A percentile compares a stretch with the other conserved stretches of the same genome.
phyloP scores from a whole-genome alignment of 2,888 invertebrate species.

The Drosophila gaucha region DNA sequence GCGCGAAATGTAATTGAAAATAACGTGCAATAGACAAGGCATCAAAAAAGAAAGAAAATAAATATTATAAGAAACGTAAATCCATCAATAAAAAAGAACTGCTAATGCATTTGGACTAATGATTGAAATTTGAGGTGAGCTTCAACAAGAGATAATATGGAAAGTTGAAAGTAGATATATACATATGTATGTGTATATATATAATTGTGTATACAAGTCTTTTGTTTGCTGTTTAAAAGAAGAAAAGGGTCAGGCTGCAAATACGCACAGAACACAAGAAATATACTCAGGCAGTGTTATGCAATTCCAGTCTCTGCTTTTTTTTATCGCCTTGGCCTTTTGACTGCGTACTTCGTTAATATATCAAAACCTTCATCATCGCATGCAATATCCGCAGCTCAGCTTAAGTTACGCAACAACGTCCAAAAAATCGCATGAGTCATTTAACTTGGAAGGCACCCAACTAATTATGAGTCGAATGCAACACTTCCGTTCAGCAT shows the following conservation, averaged over 20 bases:
- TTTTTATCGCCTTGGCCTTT: constrained; percentile 17
- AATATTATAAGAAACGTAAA: constrained; percentile 8
- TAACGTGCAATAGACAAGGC: constrained; percentile 40
- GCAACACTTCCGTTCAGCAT: constrained; percentile 63
- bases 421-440: constrained; percentile 59
- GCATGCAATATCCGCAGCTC: constrained; percentile 21
- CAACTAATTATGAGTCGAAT: constrained; percentile 63
- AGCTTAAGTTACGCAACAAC: constrained; percentile 38
- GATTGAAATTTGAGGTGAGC: constrained; percentile 48
- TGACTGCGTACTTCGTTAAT: constrained; percentile 13
- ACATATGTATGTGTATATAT: not conserved
- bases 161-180: constrained; percentile 32
- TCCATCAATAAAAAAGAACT: constrained; percentile 39
- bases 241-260: too few relatives aligned
- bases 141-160: constrained; percentile 8
- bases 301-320: constrained; percentile 18
- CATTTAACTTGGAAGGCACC: constrained; percentile 53
- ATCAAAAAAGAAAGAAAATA: constrained; percentile 8
- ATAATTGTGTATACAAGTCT: constrained; percentile 10
- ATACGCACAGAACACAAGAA: not conserved
- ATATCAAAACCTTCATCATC: constrained; percentile 5
- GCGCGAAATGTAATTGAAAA: constrained; percentile 69
- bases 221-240: too few relatives aligned
- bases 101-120: constrained; percentile 46
- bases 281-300: constrained; percentile 16